Evolutionary conservation across 2,113 vertebrate genomes (phyloP).

Genomic region (Sinocyclocheilus anshuiensis): DNA sequence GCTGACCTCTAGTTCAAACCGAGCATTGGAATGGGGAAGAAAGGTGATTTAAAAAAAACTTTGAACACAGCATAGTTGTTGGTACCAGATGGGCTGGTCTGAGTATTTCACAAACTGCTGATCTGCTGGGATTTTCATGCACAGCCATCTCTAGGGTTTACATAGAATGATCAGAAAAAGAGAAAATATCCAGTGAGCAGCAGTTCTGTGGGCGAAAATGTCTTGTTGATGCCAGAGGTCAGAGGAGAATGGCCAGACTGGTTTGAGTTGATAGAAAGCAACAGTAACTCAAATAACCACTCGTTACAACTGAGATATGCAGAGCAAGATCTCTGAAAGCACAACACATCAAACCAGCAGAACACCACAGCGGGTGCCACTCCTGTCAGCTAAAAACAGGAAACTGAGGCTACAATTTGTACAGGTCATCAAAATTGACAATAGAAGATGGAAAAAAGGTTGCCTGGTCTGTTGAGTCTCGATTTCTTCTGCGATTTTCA

Average conservation of each 20-base stretch:
- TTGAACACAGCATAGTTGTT: background rate
- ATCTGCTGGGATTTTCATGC: background rate
- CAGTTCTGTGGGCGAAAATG: background rate
- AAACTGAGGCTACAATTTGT: background rate
- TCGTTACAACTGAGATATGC: background rate
- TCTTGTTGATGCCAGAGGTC: background rate
- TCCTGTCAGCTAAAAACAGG: background rate
- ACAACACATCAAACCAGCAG: background rate
- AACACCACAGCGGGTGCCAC: background rate
- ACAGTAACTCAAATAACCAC: background rate
- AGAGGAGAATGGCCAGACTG: background rate
- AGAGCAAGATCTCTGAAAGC: background rate
- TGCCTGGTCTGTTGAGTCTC: background rate
- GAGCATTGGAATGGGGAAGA: background rate
- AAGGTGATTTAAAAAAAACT: background rate
- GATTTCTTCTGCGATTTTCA: background rate
- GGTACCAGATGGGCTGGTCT: background rate
- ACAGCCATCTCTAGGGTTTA: background rate
- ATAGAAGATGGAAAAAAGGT: background rate
- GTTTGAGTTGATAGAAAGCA: background rate
- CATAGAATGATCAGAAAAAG: background rate
- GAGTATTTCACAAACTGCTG: background rate
- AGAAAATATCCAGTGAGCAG: background rate
- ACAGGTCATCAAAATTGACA: background rate
- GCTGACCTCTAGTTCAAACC: too few relatives aligned